Base-by-base conservation (phyloP, 2,113 vertebrate species). In the Guaruba guarouba region DNA sequence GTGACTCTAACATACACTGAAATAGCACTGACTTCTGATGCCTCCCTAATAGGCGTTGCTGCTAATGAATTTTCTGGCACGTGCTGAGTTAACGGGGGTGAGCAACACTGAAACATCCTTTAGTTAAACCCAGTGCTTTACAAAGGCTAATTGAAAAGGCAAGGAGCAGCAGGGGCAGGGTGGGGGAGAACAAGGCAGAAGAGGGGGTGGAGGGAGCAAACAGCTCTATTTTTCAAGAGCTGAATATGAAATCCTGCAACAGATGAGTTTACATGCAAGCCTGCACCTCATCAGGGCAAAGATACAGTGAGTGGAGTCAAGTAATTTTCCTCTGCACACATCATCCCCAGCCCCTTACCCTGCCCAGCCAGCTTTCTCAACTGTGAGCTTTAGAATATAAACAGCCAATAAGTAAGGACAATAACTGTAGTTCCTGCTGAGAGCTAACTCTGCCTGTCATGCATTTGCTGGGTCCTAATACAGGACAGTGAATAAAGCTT, bases 401-500 rank as follows among this genome's bases (percentile, higher is more conserved):
- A 97, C 94, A 98, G 94, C 90, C 96, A 97, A 93, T 96, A 96
- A 97, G 93, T 93, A 97, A 97, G 96, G 91, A 97, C 96, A 97
- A 96, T 97, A 96, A 97, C 92, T 94, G 92, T 81, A 96, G 95
- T 22, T 93, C 97, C 96, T 98, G 96, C 97, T 97, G 97, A 96
- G 97, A 97, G 77, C 94, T 82, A 93, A 96, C 83, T 84, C 95
- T 97, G 97, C 86, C 97, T 77, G 63, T 96, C 88, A 75, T 97
- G 97, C 97, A 90, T 97, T 97, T 97, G 19, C 97, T 92, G 95
- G 96, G 98, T 97, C 98, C 97, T 98, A 97, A 97, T 97, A 97
- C 96, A 98, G 98, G 98, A 97, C 97, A 97, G 97, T 97, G 97
- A 98, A 98, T 97, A 98, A 98, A 98, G 97, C 98, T 98, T 98